Evolutionary conservation across 2,797 vertebrate species (phyloP).

Genomic region (Nannoperca australis): DNA sequence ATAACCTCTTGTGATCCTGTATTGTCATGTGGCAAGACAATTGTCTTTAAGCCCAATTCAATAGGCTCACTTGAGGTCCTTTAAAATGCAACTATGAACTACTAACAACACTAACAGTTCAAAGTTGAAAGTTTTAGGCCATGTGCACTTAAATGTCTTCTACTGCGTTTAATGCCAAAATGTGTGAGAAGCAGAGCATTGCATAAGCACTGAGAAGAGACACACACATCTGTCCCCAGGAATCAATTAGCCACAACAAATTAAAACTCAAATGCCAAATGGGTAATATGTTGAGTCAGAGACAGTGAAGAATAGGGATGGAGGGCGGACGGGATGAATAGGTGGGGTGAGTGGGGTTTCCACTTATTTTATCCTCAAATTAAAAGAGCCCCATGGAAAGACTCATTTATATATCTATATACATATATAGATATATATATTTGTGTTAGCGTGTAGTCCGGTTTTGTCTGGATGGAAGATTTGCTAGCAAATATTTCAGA

Average conservation of each 20-base stretch:
- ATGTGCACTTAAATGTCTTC: slow-evolving; percentile 26
- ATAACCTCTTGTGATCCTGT: too few relatives aligned
- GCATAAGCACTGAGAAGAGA: slow-evolving; percentile 31
- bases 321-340: slow-evolving; percentile 21
- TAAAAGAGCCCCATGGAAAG: neutral
- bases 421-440: too few relatives aligned
- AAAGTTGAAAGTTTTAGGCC: slow-evolving; percentile 12
- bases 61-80: neutral
- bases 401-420: neutral
- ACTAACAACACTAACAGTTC: neutral
- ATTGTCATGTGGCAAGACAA: neutral
- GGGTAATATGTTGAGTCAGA: slow-evolving; percentile 70
- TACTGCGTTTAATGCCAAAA: slow-evolving; percentile 10
- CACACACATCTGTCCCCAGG: slow-evolving; percentile 61
- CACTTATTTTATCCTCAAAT: slow-evolving; percentile 43
- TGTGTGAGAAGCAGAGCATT: slow-evolving; percentile 12
- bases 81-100: neutral
- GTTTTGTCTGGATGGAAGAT: slow-evolving; percentile 2
- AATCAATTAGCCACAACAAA: slow-evolving; percentile 78
- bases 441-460: neutral
- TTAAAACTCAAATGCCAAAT: slow-evolving; percentile 74
- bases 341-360: slow-evolving; percentile 28
- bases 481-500: slow-evolving; percentile 3
- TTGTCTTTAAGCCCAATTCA: neutral
- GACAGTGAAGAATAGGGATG: slow-evolving; percentile 28